Evolutionary conservation across 2,888 invertebrate genomes (phyloP).

Genomic region (Rapana venosa): DNA sequence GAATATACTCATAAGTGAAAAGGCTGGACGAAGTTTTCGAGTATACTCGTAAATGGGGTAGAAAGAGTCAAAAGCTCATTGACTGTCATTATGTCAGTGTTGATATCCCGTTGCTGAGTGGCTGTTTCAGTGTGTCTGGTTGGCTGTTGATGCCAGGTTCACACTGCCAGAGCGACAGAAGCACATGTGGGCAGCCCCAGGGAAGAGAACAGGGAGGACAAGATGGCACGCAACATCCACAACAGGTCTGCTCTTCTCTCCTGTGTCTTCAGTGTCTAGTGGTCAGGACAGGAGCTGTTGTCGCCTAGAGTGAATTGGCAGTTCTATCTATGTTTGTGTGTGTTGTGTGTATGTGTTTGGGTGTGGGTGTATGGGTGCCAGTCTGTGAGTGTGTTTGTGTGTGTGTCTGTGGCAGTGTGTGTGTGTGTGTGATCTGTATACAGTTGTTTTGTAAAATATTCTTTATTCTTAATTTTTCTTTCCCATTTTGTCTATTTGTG

Average conservation of each 20-base stretch:
- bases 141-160: slow-evolving; percentile 3
- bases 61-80: background rate
- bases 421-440: too few relatives aligned
- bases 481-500: too few relatives aligned
- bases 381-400: slow-evolving; percentile 27
- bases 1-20: too few relatives aligned
- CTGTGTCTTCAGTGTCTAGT: background rate
- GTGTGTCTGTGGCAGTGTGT: background rate
- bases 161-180: slow-evolving; percentile 5
- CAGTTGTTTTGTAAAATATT: too few relatives aligned
- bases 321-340: background rate
- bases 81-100: background rate
- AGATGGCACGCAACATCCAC: slow-evolving; percentile 35
- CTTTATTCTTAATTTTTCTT: too few relatives aligned
- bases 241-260: slow-evolving; percentile 25
- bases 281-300: background rate
- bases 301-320: too few relatives aligned
- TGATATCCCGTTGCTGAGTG: background rate
- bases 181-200: too few relatives aligned
- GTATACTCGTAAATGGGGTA: too few relatives aligned
- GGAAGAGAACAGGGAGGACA: slow-evolving; percentile 4
- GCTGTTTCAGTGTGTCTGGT: background rate
- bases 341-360: background rate
- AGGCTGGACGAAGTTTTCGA: too few relatives aligned
- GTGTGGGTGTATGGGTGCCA: background rate